phyloP scores from a whole-genome alignment of 53 echinoderm and acorn worm species.

The Astropecten irregularis region DNA sequence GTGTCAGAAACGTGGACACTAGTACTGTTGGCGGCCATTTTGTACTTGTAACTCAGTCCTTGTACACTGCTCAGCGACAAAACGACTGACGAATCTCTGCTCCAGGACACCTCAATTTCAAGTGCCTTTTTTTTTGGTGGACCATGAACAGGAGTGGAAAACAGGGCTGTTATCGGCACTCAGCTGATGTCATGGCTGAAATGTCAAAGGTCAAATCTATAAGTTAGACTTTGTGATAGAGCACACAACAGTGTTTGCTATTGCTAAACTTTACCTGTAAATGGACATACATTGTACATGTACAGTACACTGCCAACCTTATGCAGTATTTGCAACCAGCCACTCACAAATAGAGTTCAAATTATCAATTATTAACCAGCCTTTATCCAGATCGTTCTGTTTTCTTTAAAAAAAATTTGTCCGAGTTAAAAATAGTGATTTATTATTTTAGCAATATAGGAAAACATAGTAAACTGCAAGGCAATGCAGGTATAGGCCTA shows the following conservation, averaged over 20 bases:
- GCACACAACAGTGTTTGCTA: too few species aligned
- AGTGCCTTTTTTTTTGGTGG: too few species aligned
- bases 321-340: not conserved
- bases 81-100: not conserved
- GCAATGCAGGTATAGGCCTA: too few species aligned
- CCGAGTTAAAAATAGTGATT: not conserved
- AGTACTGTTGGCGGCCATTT: constrained; percentile 65
- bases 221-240: not conserved
- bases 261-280: too few species aligned
- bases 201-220: constrained; percentile 32
- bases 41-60: not conserved
- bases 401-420: not conserved
- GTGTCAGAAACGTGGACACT: constrained; percentile 97
- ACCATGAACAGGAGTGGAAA: constrained; percentile 40
- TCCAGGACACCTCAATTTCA: too few species aligned
- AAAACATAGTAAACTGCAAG: too few species aligned
- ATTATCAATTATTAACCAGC: not conserved
- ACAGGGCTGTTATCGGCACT: constrained; percentile 6
- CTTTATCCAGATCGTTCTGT: not conserved
- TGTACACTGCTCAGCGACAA: not conserved
- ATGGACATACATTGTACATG: too few species aligned
- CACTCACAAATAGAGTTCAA: not conserved
- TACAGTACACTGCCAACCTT: not conserved
- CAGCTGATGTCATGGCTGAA: constrained; percentile 29
- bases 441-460: too few species aligned